A percentile compares a stretch with the other conserved stretches of the same genome.
Evolutionary conservation across 2,797 vertebrate species (phyloP).

Genomic region (Onychomys arenicola): DNA sequence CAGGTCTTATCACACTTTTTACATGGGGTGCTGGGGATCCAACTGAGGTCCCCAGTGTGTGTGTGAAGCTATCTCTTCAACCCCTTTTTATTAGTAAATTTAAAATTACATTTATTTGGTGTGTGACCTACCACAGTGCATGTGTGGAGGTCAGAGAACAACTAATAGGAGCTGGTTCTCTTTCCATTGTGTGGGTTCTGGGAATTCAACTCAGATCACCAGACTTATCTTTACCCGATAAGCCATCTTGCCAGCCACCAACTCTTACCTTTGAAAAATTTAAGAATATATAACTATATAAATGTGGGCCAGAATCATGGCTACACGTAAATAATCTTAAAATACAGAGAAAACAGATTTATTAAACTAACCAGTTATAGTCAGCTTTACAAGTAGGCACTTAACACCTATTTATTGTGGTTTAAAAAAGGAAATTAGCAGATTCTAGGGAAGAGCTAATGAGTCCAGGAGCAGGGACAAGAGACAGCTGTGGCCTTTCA

Average conservation of each 20-base stretch:
- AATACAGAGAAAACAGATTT: background rate
- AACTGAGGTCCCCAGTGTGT: background rate
- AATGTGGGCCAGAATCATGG: background rate
- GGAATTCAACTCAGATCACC: background rate
- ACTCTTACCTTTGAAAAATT: background rate
- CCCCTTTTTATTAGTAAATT: background rate
- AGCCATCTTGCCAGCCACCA: background rate
- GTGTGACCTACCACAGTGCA: background rate
- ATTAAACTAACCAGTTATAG: background rate
- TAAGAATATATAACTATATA: background rate
- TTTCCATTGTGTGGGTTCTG: background rate
- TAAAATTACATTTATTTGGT: background rate
- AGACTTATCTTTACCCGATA: background rate
- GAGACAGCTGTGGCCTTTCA: background rate
- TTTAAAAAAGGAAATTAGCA: background rate
- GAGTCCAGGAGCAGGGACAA: background rate
- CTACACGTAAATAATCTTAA: background rate
- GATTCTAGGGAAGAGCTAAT: background rate
- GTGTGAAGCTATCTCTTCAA: background rate
- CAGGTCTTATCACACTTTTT: background rate
- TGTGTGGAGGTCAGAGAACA: background rate
- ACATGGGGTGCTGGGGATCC: background rate
- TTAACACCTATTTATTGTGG: background rate
- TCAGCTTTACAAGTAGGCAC: background rate
- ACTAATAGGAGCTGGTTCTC: background rate